Conservation (phyloP, 2,113 vertebrate species). For the Gracilinanus agilis region DNA sequence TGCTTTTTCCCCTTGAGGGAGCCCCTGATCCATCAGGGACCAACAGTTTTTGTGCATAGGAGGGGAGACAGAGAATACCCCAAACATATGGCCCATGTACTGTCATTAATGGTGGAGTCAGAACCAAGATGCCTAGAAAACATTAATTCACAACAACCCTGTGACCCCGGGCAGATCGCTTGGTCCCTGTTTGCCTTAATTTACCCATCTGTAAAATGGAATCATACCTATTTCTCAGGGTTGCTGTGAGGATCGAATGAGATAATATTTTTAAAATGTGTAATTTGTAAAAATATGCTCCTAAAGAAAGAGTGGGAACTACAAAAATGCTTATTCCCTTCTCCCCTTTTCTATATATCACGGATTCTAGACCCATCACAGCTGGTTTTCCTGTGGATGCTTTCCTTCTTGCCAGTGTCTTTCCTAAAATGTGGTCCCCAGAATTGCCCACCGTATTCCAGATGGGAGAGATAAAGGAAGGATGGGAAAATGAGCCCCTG, state of each 20-base stretch:
- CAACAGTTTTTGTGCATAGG: not conserved
- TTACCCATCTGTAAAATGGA: not conserved
- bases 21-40: not conserved
- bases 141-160: not conserved
- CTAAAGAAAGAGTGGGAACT: too few species aligned
- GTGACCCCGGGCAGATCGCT: not conserved
- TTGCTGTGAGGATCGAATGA: not conserved
- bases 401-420: too few species aligned
- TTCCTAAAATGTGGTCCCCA: not conserved
- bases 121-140: not conserved
- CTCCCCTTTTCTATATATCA: not conserved
- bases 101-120: not conserved
- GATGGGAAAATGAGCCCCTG: not conserved
- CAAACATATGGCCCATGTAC: not conserved
- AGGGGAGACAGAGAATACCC: not conserved
- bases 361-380: not conserved
- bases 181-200: not conserved
- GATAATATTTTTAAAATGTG: not conserved
- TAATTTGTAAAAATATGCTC: too few species aligned
- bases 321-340: not conserved
- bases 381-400: not conserved
- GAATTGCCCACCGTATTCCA: not conserved
- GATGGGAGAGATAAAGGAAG: not conserved
- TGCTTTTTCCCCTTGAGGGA: not conserved
- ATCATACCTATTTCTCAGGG: not conserved